Evolutionary conservation across 2,113 vertebrate species (phyloP).

Genomic region (Eclectus roratus): DNA sequence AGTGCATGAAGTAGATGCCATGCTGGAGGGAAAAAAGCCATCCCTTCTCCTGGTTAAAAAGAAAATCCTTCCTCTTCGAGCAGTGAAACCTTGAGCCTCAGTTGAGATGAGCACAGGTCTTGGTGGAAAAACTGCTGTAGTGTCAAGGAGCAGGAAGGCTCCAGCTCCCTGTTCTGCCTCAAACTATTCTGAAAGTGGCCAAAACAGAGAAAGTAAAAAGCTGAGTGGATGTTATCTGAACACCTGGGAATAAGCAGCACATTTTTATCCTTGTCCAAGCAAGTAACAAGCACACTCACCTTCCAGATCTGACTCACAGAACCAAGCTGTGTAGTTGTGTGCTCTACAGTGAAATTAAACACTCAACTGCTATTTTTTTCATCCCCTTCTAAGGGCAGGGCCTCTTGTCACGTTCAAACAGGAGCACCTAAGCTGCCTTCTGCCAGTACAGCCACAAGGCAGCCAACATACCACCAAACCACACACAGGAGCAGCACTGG

Average conservation of each 20-base stretch:
- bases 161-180: neutral
- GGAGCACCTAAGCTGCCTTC: neutral
- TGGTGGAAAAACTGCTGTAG: neutral
- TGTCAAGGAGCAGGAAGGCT: neutral
- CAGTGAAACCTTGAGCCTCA: neutral
- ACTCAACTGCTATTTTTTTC: neutral
- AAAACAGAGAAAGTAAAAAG: neutral
- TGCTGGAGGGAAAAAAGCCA: neutral
- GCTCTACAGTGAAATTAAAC: neutral
- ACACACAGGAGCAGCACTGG: no score
- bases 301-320: neutral
- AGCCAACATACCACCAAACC: neutral
- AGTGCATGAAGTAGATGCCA: neutral
- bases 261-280: neutral
- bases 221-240: neutral
- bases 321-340: neutral
- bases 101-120: neutral
- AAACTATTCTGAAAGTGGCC: neutral
- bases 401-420: neutral
- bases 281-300: neutral
- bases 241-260: neutral
- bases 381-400: neutral
- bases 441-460: neutral
- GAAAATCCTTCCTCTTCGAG: neutral
- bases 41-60: neutral